phyloP scores from a whole-genome alignment of 2,888 invertebrate genomes.

The Colostygia pectinataria region DNA sequence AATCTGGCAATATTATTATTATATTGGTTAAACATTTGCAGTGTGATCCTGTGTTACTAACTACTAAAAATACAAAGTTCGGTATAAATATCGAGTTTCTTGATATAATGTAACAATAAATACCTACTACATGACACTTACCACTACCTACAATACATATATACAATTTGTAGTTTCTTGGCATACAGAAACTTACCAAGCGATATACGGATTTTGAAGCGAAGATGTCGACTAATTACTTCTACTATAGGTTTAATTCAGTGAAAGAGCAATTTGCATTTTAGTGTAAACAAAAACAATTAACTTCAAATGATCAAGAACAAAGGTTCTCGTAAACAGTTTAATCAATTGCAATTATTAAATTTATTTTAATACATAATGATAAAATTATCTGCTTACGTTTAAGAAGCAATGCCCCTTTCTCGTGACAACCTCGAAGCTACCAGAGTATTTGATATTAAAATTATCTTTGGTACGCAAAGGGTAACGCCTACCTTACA shows the following conservation, averaged over 20 bases:
- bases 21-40: too few relatives aligned
- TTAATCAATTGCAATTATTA: slow-evolving; percentile 39
- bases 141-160: too few relatives aligned
- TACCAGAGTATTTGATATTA: too few relatives aligned
- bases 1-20: too few relatives aligned
- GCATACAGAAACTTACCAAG: neutral
- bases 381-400: slow-evolving; percentile 28
- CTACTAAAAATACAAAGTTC: neutral
- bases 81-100: neutral
- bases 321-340: slow-evolving; percentile 40
- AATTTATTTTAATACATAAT: slow-evolving; percentile 30
- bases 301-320: neutral
- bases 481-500: too few relatives aligned
- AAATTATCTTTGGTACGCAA: too few relatives aligned
- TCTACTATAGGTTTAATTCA: neutral
- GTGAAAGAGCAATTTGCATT: neutral
- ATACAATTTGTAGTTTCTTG: too few relatives aligned
- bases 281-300: slow-evolving; percentile 9
- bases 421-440: slow-evolving; percentile 10
- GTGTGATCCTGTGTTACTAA: too few relatives aligned
- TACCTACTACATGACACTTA: too few relatives aligned
- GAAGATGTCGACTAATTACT: neutral
- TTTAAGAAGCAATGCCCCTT: slow-evolving; percentile 28
- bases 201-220: neutral
- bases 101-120: neutral